Percentiles rank a stretch among this genome's conserved stretches.
Evolutionary conservation across 2,888 invertebrate genomes (phyloP).

Genomic region (Invenusta paracnida): DNA sequence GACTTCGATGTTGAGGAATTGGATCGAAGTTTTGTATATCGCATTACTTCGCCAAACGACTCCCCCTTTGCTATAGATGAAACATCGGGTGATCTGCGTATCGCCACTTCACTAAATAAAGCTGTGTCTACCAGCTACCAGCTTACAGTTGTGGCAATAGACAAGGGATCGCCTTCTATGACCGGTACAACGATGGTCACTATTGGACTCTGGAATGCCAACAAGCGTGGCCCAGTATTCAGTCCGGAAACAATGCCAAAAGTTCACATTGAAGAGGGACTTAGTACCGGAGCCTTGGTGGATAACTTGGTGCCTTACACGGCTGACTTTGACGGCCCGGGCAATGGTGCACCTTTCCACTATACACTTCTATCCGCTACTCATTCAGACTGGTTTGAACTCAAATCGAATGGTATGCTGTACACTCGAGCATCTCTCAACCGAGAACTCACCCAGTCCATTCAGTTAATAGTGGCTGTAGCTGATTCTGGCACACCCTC

Average conservation of each 20-base stretch:
- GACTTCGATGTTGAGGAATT: slow-evolving; percentile 3
- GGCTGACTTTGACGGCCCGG: slow-evolving; percentile 78
- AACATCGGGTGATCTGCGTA: background rate
- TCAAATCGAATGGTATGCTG: slow-evolving; percentile 74
- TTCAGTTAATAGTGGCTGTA: slow-evolving; percentile 74
- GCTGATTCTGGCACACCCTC: slow-evolving; percentile 73
- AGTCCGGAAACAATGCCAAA: slow-evolving; percentile 63
- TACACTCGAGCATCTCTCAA: slow-evolving; percentile 72
- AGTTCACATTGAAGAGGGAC: slow-evolving; percentile 78
- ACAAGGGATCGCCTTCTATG: slow-evolving; percentile 19
- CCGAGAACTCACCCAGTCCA: slow-evolving; percentile 71
- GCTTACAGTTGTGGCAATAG: slow-evolving; percentile 34
- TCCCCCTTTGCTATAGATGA: slow-evolving; percentile 23
- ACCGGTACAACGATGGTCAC: slow-evolving; percentile 61
- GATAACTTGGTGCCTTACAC: slow-evolving; percentile 71
- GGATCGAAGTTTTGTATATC: slow-evolving; percentile 27
- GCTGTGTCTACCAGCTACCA: background rate
- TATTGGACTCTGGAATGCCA: slow-evolving; percentile 74
- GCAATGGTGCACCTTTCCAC: slow-evolving; percentile 81
- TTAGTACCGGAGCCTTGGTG: slow-evolving; percentile 75
- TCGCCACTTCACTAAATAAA: background rate
- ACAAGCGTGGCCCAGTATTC: slow-evolving; percentile 81
- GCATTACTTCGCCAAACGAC: background rate
- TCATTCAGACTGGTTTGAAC: slow-evolving; percentile 66
- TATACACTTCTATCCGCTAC: slow-evolving; percentile 74